Base-by-base conservation (phyloP, 2,797 vertebrate species). In the Melanotaenia maccullochi region DNA sequence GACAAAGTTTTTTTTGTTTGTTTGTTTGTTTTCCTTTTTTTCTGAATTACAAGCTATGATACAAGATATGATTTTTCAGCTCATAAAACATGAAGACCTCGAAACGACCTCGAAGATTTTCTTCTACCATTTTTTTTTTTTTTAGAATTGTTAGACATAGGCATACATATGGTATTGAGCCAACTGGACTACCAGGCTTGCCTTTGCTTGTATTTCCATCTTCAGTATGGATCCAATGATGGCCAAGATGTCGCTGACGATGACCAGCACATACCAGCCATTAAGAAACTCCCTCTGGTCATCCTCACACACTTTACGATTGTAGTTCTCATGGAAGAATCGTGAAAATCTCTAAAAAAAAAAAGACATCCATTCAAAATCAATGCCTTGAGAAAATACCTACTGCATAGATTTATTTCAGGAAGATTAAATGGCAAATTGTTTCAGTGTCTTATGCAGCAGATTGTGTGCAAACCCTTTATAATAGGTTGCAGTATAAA, bases 181-280 rank as follows among this genome's bases (percentile, higher is more conserved):
- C n/a, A 51, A 11, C 47, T 51, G 47, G 47, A 51, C n/a, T 9
- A 51, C n/a, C 9, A 51, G 11, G 11, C 16, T 65, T 52, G 99
- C 98, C 97, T 99, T 99, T 59, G 96, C 94, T 86, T 98, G 96
- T 91, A 99, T 99, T 94, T 98, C 97, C 96, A 99, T 99, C 90
- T 99, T 99, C 83, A 99, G 86, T 86, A 99, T 92, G 28, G 97
- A 98, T 32, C 98, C 98, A 63, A 95, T 82, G 62, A 99, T 95
- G 36, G 98, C 96, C 94, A 99, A 88, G 28, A 97, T 80, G 83
- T 99, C 98, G 2, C 98, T 99, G 90, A 97, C 67, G 0, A 97
- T 98, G 54, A 99, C 94, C 88, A 99, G 84, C 83, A 98, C 52
- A 5, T 99, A 99, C 98, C 98, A 99, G 33, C 97, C 95, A 0